Evolutionary conservation across 2,888 invertebrate genomes (phyloP).

Genomic region (Anticlea derivata): DNA sequence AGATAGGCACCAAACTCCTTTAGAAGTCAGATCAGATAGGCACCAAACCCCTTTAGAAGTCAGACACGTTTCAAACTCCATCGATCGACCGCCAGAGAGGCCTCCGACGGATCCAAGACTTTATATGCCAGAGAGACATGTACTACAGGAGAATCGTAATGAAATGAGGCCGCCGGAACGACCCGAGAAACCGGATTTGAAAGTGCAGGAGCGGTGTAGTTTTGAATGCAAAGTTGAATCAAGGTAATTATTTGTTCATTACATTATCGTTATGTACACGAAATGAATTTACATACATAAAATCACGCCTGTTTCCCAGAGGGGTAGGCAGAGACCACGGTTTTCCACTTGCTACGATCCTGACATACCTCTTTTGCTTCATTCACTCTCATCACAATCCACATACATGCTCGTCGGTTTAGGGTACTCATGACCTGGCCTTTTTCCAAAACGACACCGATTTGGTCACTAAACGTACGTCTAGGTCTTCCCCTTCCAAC

Average conservation of each 20-base stretch:
- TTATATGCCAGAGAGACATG: constrained; percentile 26
- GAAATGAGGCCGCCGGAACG: constrained; percentile 58
- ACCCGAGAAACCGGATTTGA: constrained; percentile 45
- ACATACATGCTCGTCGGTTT: too few species aligned
- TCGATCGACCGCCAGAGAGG: constrained; percentile 17
- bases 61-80: constrained; percentile 12
- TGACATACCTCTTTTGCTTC: too few species aligned
- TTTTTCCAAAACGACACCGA: too few species aligned
- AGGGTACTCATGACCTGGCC: too few species aligned
- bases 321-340: too few species aligned
- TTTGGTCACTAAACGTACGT: too few species aligned
- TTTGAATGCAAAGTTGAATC: constrained; percentile 44
- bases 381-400: too few species aligned
- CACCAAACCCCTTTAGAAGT: constrained; percentile 30
- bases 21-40: constrained; percentile 29
- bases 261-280: too few species aligned
- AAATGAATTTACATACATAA: too few species aligned
- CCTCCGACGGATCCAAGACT: constrained; percentile 20
- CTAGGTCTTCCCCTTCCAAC: too few species aligned
- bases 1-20: constrained; percentile 28
- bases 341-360: too few species aligned
- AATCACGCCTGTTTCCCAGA: too few species aligned
- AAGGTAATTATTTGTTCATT: constrained; percentile 42
- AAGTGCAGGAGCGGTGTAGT: constrained; percentile 44
- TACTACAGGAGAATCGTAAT: constrained; percentile 29